Conservation (phyloP, 2,888 invertebrate species). For the Pyrochroa serraticornis region DNA sequence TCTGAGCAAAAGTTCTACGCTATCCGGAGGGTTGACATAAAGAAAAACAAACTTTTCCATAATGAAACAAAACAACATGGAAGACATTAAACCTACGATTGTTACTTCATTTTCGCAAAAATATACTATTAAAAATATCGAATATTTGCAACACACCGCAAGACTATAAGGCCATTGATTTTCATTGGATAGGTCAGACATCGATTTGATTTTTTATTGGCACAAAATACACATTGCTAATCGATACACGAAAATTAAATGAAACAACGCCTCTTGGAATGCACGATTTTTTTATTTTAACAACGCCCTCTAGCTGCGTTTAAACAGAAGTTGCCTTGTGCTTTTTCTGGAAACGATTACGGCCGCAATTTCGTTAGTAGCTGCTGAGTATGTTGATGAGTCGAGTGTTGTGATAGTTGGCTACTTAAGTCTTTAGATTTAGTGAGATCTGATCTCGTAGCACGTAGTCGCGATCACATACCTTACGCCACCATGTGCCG, state of each 20-base stretch:
- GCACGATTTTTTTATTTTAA: constrained; percentile 10
- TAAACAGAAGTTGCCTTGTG: neutral
- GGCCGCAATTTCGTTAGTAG: neutral
- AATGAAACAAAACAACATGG: constrained; percentile 44
- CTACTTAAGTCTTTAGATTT: constrained; percentile 45
- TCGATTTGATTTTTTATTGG: constrained; percentile 40
- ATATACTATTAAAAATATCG: constrained; percentile 53
- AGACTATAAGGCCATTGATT: constrained; percentile 54
- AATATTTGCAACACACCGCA: constrained; percentile 47
- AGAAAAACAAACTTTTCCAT: constrained; percentile 18
- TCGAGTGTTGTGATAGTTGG: constrained; percentile 20
- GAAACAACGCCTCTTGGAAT: constrained; percentile 27
- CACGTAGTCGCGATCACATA: constrained; percentile 50
- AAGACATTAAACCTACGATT: constrained; percentile 52
- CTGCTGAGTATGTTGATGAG: constrained; percentile 28
- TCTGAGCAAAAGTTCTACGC: constrained; percentile 16
- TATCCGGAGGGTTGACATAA: constrained; percentile 3
- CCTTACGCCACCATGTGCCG: constrained; percentile 31
- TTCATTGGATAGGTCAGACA: constrained; percentile 50
- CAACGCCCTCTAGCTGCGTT: constrained; percentile 1
- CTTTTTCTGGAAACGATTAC: neutral
- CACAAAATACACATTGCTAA: constrained; percentile 39
- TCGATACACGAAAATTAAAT: constrained; percentile 28
- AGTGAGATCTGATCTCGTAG: constrained; percentile 52
- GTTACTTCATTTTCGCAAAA: constrained; percentile 48